Percentiles rank a stretch among this genome's conserved stretches.
These are phyloP conservation scores for Lates calcarifer DNA, from an alignment of 2,113 vertebrate species.

Conservation along the genomic window DNA sequence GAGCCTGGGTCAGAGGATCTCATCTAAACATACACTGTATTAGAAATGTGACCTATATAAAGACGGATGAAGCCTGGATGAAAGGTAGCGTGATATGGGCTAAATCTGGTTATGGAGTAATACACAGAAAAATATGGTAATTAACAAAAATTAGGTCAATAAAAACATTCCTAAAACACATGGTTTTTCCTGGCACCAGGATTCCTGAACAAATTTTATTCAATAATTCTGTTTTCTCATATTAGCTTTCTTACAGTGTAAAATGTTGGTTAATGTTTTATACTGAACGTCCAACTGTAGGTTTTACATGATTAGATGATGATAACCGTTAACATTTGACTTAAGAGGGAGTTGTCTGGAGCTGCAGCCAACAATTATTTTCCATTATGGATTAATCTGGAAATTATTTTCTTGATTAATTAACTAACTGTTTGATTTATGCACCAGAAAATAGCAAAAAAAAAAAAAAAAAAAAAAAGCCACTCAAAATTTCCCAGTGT, in stretches of 20 bases:
- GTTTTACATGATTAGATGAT: no score
- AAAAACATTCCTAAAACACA: not conserved
- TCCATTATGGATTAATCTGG: not conserved
- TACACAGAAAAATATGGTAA: slow-evolving; percentile 32
- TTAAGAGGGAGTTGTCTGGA: not conserved
- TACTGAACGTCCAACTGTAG: not conserved
- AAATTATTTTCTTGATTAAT: not conserved
- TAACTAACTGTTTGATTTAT: no score
- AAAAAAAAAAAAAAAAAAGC: no score
- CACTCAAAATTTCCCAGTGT: no score
- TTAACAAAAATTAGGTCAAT: slow-evolving; percentile 48
- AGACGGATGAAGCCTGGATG: slow-evolving; percentile 21
- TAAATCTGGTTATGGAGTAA: slow-evolving; percentile 23
- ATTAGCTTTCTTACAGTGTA: not conserved
- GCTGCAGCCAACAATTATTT: not conserved
- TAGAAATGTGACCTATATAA: slow-evolving; percentile 71
- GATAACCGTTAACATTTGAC: no score
- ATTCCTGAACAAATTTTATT: not conserved
- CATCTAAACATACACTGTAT: slow-evolving; percentile 49
- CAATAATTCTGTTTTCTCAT: not conserved
- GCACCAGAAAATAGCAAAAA: no score
- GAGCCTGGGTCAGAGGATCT: slow-evolving; percentile 49
- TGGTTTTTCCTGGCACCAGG: not conserved
- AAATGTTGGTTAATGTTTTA: not conserved
- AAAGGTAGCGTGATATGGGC: slow-evolving; percentile 34